Conservation (phyloP, 1,140 invertebrate genomes). For the Temnothorax longispinosus region DNA sequence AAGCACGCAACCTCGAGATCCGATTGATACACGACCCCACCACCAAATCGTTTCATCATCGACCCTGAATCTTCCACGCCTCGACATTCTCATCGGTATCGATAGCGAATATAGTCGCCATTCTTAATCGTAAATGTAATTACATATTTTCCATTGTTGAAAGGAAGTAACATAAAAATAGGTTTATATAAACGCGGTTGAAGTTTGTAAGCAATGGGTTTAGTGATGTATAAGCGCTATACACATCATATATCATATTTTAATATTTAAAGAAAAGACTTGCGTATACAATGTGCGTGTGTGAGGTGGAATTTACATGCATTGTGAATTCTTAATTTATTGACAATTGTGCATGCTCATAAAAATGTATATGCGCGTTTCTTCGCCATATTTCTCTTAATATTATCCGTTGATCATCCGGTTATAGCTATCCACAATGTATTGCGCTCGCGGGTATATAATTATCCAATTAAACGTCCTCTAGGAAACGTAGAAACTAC, state of each 20-base stretch:
- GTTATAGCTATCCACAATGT: neutral
- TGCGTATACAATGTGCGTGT: neutral
- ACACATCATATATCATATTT: neutral
- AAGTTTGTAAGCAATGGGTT: neutral
- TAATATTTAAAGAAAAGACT: neutral
- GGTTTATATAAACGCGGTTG: neutral
- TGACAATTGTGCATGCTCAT: neutral
- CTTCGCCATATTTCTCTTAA: constrained; percentile 1
- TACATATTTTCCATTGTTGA: neutral
- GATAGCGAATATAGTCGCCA: neutral
- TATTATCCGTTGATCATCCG: constrained; percentile 2
- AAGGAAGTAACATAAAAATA: neutral
- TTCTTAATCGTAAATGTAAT: constrained; percentile 11
- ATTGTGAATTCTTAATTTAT: neutral
- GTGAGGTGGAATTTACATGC: neutral
- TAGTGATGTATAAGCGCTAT: too few relatives aligned
- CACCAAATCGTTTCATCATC: constrained; percentile 64
- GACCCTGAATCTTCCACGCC: constrained; percentile 60
- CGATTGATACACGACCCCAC: constrained; percentile 74
- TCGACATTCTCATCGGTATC: constrained; percentile 18
- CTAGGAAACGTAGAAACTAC: constrained; percentile 28
- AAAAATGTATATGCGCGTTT: neutral
- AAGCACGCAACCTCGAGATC: constrained; percentile 75
- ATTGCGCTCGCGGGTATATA: neutral
- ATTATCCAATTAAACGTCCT: constrained; percentile 31